These are phyloP conservation scores for Antigone vipio DNA, from an alignment of 2,113 vertebrate species.

Conservation along the genomic window DNA sequence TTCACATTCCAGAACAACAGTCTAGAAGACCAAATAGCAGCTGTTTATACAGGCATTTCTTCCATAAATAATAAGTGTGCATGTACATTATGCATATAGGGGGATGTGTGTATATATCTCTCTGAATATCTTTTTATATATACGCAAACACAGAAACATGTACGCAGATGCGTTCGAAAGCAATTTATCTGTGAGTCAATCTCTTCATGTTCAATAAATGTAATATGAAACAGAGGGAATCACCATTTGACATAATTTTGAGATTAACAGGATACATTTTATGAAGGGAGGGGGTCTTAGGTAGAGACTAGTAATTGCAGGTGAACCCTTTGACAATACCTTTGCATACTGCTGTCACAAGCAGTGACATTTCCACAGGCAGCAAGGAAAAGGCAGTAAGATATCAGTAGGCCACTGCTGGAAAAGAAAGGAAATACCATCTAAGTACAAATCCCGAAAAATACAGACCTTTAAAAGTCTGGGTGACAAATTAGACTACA, in stretches of 20 bases:
- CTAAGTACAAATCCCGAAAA: not conserved
- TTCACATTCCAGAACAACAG: not conserved
- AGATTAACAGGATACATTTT: not conserved
- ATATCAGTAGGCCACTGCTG: not conserved
- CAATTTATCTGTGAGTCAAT: not conserved
- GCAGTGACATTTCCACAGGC: not conserved
- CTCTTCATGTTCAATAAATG: not conserved
- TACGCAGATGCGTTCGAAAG: not conserved
- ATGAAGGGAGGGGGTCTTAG: not conserved
- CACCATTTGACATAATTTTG: not conserved
- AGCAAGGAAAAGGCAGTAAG: not conserved
- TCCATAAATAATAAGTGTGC: not conserved
- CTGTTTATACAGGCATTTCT: not conserved
- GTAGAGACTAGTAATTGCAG: not conserved
- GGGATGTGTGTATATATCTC: fast-evolving
- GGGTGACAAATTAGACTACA: not conserved
- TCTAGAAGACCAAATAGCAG: not conserved
- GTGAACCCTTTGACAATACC: not conserved
- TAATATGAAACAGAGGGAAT: not conserved
- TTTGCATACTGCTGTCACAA: not conserved
- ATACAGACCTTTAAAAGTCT: not conserved
- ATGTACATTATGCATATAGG: not conserved
- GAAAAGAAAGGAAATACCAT: not conserved
- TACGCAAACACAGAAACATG: not conserved
- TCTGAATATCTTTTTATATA: not conserved